Evolutionary conservation across 2,888 invertebrate species (phyloP).

Genomic region (Andrena praecox): DNA sequence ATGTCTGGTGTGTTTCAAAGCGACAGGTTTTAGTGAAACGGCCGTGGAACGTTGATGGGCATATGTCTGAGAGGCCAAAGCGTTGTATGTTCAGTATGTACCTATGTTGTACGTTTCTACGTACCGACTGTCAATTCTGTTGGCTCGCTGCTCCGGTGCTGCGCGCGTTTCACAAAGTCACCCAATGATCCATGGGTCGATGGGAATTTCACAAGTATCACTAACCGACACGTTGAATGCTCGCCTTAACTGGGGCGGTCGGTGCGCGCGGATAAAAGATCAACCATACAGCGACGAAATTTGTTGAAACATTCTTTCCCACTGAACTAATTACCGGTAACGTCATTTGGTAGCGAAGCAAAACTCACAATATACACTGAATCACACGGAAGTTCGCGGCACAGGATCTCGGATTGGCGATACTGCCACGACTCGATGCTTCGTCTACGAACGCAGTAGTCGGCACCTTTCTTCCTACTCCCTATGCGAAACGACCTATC

Average conservation of each 20-base stretch:
- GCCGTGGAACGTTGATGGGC: too few relatives aligned
- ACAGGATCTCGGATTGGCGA: conserved; percentile 5
- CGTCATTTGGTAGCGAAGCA: background rate
- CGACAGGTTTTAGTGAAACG: background rate
- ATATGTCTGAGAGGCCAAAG: background rate
- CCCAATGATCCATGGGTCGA: conserved; percentile 19
- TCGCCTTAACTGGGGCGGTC: background rate
- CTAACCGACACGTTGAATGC: background rate
- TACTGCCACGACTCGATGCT: background rate
- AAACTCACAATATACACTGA: conserved; percentile 10
- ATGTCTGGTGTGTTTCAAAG: background rate
- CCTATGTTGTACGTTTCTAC: conserved; percentile 3
- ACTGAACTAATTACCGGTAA: background rate
- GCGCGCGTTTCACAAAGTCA: background rate
- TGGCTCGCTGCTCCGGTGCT: background rate
- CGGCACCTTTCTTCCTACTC: background rate
- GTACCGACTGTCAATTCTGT: conserved; percentile 9
- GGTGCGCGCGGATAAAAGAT: background rate
- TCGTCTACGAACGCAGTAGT: background rate
- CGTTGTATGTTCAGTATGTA: background rate
- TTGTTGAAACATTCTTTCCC: conserved; percentile 1
- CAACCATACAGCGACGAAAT: background rate
- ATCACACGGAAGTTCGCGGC: conserved; percentile 23
- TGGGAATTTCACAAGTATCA: background rate
- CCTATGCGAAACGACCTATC: background rate